A percentile compares a stretch with the other conserved stretches of the same genome.
These are phyloP conservation scores for Propsilocerus akamusi DNA, from an alignment of 1,140 invertebrate genomes.

Conservation along the genomic window DNA sequence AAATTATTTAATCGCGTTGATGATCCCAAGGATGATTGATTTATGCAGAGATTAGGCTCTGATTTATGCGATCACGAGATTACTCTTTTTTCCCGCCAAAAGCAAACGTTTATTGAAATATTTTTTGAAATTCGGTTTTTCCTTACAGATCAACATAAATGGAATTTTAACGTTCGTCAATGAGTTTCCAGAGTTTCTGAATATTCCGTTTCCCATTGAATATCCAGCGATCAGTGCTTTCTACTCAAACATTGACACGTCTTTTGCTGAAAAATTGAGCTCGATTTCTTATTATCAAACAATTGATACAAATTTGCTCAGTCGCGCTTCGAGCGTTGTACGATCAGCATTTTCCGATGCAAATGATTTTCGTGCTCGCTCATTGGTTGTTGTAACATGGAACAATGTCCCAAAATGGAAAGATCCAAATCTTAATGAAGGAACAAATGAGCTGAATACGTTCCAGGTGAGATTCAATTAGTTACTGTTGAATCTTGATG, in stretches of 20 bases:
- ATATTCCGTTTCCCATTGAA: constrained; percentile 75
- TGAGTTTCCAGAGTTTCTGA: constrained; percentile 66
- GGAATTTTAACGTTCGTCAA: constrained; percentile 79
- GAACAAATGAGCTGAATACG: constrained; percentile 34
- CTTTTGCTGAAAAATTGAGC: constrained; percentile 32
- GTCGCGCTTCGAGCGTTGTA: constrained; percentile 44
- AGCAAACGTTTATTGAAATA: neutral
- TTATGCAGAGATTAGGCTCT: neutral
- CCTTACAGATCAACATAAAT: constrained; percentile 75
- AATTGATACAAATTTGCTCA: constrained; percentile 36
- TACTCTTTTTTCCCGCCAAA: neutral
- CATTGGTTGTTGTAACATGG: constrained; percentile 41
- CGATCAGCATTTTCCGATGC: constrained; percentile 47
- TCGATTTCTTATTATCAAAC: constrained; percentile 64
- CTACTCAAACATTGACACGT: constrained; percentile 78
- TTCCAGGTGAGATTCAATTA: constrained; percentile 24
- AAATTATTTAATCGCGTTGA: neutral
- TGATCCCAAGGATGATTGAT: neutral
- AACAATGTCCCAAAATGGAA: constrained; percentile 29
- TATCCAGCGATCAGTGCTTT: constrained; percentile 80
- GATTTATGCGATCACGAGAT: neutral
- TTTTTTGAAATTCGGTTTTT: constrained; percentile 6
- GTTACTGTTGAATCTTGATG: constrained; percentile 5
- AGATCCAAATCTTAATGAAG: constrained; percentile 35
- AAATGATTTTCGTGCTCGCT: constrained; percentile 35